Conservation (phyloP, 2,888 invertebrate species). For the Thelaira solivaga region DNA sequence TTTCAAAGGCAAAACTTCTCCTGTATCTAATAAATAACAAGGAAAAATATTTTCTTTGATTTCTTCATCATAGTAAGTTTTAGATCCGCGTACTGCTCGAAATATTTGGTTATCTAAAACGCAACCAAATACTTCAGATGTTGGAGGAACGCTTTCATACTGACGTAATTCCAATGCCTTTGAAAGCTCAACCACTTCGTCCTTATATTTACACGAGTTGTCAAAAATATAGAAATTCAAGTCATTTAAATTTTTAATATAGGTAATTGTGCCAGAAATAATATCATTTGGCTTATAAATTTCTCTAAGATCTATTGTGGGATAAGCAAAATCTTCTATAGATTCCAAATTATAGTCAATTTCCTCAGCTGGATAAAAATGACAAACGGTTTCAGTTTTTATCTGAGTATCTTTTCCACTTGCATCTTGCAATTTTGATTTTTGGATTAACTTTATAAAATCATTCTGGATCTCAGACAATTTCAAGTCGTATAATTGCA, state of each 20-base stretch:
- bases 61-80: slow-evolving; percentile 28
- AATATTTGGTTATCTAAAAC: slow-evolving; percentile 61
- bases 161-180: slow-evolving; percentile 57
- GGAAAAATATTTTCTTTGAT: slow-evolving; percentile 36
- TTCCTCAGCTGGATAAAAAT: slow-evolving; percentile 42
- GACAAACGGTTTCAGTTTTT: background rate
- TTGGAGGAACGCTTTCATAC: slow-evolving; percentile 43
- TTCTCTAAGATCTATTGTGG: slow-evolving; percentile 1
- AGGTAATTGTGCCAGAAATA: slow-evolving; percentile 49
- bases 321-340: slow-evolving; percentile 20
- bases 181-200: slow-evolving; percentile 38
- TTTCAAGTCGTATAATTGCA: slow-evolving; percentile 37
- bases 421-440: background rate
- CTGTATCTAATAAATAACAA: slow-evolving; percentile 61
- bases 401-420: background rate
- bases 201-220: slow-evolving; percentile 5
- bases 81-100: slow-evolving; percentile 54
- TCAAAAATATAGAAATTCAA: slow-evolving; percentile 58
- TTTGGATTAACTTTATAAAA: background rate
- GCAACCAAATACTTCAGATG: slow-evolving; percentile 59
- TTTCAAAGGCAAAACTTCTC: slow-evolving; percentile 55
- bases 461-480: background rate
- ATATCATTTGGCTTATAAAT: slow-evolving; percentile 30
- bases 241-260: slow-evolving; percentile 48
- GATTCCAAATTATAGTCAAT: background rate